These are phyloP conservation scores for Hypomesus transpacificus DNA, from an alignment of 2,113 vertebrate species.

Conservation along the genomic window DNA sequence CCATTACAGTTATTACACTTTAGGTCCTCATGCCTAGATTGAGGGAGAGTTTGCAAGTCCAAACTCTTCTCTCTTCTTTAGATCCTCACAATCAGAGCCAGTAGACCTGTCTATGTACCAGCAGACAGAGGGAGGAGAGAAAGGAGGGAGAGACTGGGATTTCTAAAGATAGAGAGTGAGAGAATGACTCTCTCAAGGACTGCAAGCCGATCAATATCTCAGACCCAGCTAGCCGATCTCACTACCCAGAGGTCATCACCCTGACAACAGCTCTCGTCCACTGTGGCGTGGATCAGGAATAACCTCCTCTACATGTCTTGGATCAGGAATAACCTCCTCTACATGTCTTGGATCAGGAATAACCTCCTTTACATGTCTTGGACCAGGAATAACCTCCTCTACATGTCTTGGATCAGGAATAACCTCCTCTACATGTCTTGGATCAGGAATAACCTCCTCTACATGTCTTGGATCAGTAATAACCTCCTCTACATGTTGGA, in stretches of 20 bases:
- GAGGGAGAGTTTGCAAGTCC: background rate
- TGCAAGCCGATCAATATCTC: slow-evolving; percentile 51
- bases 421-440: background rate
- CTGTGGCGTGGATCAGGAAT: slow-evolving; percentile 21
- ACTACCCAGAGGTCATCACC: slow-evolving; percentile 55
- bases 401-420: too few species aligned
- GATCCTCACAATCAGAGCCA: too few species aligned
- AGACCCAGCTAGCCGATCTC: slow-evolving; percentile 34
- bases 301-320: slow-evolving; percentile 33
- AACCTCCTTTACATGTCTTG: background rate
- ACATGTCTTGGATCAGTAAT: too few species aligned
- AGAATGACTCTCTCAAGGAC: slow-evolving; percentile 35
- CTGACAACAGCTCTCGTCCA: slow-evolving; percentile 58
- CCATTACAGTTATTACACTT: background rate
- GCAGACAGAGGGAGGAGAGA: background rate
- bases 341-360: slow-evolving; percentile 41
- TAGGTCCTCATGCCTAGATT: background rate
- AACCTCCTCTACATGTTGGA: too few species aligned
- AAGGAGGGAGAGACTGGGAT: background rate
- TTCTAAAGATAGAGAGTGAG: slow-evolving; percentile 27
- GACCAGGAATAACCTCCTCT: background rate
- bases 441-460: background rate
- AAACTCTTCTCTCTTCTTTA: too few species aligned
- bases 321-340: slow-evolving; percentile 65
- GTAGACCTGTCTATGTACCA: too few species aligned